Evolutionary conservation across 2,797 vertebrate genomes (phyloP), one percentile per base, ranked within the genome.

Genomic region (Danio kyathit): DNA sequence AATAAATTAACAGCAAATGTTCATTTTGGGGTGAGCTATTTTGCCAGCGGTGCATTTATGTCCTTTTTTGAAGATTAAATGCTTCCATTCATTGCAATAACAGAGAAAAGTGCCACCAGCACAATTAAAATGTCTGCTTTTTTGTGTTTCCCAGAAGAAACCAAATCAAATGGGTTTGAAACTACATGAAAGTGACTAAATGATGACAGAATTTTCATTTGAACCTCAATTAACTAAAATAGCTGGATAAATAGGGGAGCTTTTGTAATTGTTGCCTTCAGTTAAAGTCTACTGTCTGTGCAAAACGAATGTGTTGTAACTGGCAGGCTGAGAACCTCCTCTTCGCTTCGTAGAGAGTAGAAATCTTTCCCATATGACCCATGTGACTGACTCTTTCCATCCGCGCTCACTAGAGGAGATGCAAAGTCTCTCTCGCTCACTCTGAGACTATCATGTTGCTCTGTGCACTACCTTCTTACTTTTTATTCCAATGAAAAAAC

Each of bases 401-500:
- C 85, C 88, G 67, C 87, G 79, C 90, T 88, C 87, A 82, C 87
- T 88, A 88, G 87, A 89, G 83, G 90, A 88, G 90, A 91, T 89
- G 87, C 86, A 89, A 91, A 88, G 78, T 90, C 83, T 63, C 85
- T 88, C 86, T 89, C 84, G 86, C 73, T 64, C 87, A 73, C 89
- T 85, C 85, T 86, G 88, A 91, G 89, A 88, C 85, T 90, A 90
- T 92, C 87, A 90, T 88, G 90, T 91, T 90, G 90, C 91, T 90
- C 77, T 44, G 83, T 88, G 88, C 86, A 46, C 65, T 88, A 81
- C 89, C 81, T 84, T 70, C 84, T 87, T 74, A 63, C 85, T 85
- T 85, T 85, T 69, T 89, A 87, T 92, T 93, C 93, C 91, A 94
- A 95, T 95, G 94, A 94, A 91, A 95, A 94, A 90, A 87, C 90